A percentile compares a stretch with the other conserved stretches of the same genome.
Conservation (phyloP, 2,113 vertebrate genomes). For the Todiramphus chloris region DNA sequence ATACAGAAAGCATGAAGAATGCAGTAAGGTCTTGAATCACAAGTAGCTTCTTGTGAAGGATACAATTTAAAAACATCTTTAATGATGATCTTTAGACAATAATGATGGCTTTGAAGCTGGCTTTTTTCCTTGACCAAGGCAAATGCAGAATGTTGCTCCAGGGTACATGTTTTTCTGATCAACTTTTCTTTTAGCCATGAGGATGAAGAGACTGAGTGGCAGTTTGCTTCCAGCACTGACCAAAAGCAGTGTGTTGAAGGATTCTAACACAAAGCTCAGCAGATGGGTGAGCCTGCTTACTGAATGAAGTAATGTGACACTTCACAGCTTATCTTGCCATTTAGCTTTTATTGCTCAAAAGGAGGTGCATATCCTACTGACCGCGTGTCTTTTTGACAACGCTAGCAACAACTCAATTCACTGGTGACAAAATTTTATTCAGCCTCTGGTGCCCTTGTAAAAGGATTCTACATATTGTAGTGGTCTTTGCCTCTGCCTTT, state of each 20-base stretch:
- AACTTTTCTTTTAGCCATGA: background rate
- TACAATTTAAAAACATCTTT: slow-evolving; percentile 4
- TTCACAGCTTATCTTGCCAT: background rate
- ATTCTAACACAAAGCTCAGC: slow-evolving; percentile 12
- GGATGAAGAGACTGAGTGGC: background rate
- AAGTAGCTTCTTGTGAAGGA: slow-evolving; percentile 3
- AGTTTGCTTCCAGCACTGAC: background rate
- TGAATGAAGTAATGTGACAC: background rate
- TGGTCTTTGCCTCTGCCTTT: background rate
- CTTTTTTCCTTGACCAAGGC: background rate
- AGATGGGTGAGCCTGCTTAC: background rate
- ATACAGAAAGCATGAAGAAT: background rate
- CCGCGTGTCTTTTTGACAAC: background rate
- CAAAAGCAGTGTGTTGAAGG: background rate
- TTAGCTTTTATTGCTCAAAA: background rate
- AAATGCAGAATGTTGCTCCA: slow-evolving; percentile 27
- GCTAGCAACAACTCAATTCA: background rate
- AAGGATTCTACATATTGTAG: background rate
- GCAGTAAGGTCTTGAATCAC: background rate
- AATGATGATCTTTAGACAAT: slow-evolving; percentile 15
- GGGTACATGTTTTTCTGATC: background rate
- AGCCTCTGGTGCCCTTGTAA: background rate
- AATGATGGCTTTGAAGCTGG: slow-evolving; percentile 11
- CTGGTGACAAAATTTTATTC: background rate
- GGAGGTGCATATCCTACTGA: background rate